Percentiles rank a stretch among this genome's conserved stretches.
phyloP scores from a whole-genome alignment of 2,888 invertebrate species.

The Bibio marci region DNA sequence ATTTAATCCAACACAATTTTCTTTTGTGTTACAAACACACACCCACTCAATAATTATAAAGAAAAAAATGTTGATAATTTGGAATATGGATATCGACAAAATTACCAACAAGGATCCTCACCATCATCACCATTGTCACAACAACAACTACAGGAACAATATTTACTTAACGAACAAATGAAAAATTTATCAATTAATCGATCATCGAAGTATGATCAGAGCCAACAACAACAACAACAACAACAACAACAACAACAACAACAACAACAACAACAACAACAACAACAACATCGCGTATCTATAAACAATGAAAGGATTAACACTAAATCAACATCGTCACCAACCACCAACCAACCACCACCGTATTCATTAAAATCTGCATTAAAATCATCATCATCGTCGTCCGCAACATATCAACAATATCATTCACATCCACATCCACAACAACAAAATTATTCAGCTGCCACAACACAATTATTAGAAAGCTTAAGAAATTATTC shows the following conservation, averaged over 20 bases:
- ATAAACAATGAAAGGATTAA: too few relatives aligned
- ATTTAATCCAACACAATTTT: too few relatives aligned
- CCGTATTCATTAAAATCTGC: not conserved
- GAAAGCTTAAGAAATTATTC: slow-evolving; percentile 13
- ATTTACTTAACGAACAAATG: too few relatives aligned
- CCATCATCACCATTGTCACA: too few relatives aligned
- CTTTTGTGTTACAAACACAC: too few relatives aligned
- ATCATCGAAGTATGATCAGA: too few relatives aligned
- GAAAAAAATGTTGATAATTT: too few relatives aligned
- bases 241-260: slow-evolving; percentile 26
- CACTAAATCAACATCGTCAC: not conserved
- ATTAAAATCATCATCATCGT: not conserved
- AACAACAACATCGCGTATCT: slow-evolving; percentile 48
- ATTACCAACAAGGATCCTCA: too few relatives aligned
- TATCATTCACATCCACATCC: not conserved
- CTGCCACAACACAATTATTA: slow-evolving; percentile 10
- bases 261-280: slow-evolving; percentile 43
- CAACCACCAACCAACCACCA: not conserved
- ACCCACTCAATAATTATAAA: too few relatives aligned
- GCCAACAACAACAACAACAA: not conserved
- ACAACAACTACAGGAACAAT: too few relatives aligned
- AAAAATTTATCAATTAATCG: too few relatives aligned
- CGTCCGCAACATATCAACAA: not conserved
- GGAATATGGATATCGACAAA: too few relatives aligned
- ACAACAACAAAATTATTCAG: not conserved